Percentiles rank a stretch among this genome's conserved stretches.
These are phyloP conservation scores for Hirudo medicinalis DNA, from an alignment of 1,140 invertebrate genomes.

Conservation along the genomic window DNA sequence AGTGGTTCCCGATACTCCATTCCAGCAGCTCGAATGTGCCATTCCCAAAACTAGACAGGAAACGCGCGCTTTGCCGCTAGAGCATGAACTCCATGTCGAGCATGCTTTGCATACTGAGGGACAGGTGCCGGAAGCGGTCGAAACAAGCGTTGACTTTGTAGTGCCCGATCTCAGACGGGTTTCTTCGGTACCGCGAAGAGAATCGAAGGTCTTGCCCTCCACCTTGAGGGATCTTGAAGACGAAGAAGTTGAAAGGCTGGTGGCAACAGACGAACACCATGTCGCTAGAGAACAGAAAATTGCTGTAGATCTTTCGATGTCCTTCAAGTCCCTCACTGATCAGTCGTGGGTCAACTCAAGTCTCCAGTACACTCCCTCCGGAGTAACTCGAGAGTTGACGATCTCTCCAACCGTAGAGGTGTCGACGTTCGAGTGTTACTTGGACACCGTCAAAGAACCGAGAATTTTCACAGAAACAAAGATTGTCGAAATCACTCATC, in stretches of 20 bases:
- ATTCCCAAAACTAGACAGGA: background rate
- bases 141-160: background rate
- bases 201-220: background rate
- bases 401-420: background rate
- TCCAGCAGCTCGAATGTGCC: background rate
- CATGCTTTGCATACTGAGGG: background rate
- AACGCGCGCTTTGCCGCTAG: background rate
- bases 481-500: background rate
- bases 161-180: background rate
- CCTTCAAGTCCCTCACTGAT: background rate
- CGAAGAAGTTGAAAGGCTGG: background rate
- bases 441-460: background rate
- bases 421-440: constrained; percentile 3
- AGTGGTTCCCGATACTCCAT: background rate
- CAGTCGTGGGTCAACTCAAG: background rate
- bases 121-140: constrained; percentile 2
- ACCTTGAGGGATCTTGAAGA: background rate
- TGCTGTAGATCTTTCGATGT: background rate
- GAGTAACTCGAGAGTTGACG: background rate
- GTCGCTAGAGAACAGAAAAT: background rate
- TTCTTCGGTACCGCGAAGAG: background rate
- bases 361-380: background rate
- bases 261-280: background rate
- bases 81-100: background rate
- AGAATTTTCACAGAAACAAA: background rate